phyloP scores from a whole-genome alignment of 1,140 invertebrate genomes.

The Cydia pomonella region DNA sequence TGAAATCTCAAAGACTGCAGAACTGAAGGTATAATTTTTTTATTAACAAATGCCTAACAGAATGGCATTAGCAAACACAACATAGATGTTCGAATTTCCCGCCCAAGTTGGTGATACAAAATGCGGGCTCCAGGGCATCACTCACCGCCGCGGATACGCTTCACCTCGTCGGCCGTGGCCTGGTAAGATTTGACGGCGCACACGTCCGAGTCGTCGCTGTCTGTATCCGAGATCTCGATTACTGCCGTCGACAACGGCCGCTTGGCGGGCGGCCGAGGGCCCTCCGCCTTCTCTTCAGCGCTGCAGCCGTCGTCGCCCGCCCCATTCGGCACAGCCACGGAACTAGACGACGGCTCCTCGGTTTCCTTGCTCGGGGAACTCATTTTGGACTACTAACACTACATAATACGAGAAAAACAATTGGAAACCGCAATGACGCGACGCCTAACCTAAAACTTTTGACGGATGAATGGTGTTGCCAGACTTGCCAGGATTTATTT shows the following conservation, averaged over 20 bases:
- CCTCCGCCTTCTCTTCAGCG: conserved; percentile 44
- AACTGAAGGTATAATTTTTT: not conserved
- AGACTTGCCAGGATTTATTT: conserved; percentile 46
- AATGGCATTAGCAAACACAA: conserved; percentile 9
- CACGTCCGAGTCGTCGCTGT: conserved; percentile 76
- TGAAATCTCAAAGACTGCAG: not conserved
- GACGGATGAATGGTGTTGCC: conserved; percentile 53
- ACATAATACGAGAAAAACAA: conserved; percentile 73
- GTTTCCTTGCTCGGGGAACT: conserved; percentile 64
- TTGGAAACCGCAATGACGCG: conserved; percentile 64
- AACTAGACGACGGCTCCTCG: conserved; percentile 62
- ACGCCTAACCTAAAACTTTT: conserved; percentile 74
- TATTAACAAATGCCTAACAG: not conserved
- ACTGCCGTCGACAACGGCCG: conserved; percentile 62
- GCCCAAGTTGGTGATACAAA: conserved; percentile 45
- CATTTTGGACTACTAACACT: conserved; percentile 62
- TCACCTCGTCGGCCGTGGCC: conserved; percentile 76
- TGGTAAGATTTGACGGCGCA: conserved; percentile 79
- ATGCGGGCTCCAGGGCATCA: conserved; percentile 34
- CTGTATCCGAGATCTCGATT: conserved; percentile 75
- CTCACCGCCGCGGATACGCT: conserved; percentile 72
- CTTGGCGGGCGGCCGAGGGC: conserved; percentile 66
- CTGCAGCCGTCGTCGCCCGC: conserved; percentile 36
- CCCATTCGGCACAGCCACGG: conserved; percentile 37
- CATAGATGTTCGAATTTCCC: conserved; percentile 55